Base-by-base conservation (phyloP, 1,140 invertebrate species). In the Neodiprion virginianus region DNA sequence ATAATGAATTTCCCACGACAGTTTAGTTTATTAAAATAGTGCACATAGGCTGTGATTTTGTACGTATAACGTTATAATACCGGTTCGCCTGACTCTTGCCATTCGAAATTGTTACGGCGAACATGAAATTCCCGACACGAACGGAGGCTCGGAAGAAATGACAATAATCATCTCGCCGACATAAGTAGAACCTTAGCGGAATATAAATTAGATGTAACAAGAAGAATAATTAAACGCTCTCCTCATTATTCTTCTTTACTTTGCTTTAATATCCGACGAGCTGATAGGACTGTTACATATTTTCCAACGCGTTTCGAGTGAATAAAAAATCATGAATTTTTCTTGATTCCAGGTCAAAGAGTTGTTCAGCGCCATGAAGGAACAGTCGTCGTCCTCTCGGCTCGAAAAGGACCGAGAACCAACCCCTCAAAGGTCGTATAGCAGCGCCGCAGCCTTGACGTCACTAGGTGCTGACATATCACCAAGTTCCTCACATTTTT, bases 401-500 rank as follows among this genome's bases (percentile, higher is more conserved):
- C 73, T 84, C 71, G 84, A 89, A 17, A 81, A 83, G 71, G 80
- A 84, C 66, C 80, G 73, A 71, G 85, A 86, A 12, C 76, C 76
- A 68, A 77, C 9, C 81, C 86, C 90, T 11, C 88, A 90, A 70
- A 86, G 90, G 53, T 91, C 90, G 23, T 82, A 88, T 21, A 93
- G 91, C 79, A 93, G 91, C 73, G 91, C 92, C 4, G 91, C 92
- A 2, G 86, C 89, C 68, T 81, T 94, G 1, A 94, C 92, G 1
- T 94, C 94, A 1, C 88, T 95, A 7, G 92, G 93, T 76, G 92
- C 92, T 23, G 94, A 95, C 81, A 94, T 96, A 74, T 95, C 94
- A 7, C 94, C 94, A 0, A 95, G 94, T 81, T 94, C 95, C 71
- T 95, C 94, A 65, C 94, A 96, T 86, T 96, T 95, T 85, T 96